Percentiles rank a stretch among this genome's conserved stretches.
These are phyloP conservation scores for Plusia festucae DNA, from an alignment of 2,888 invertebrate species.

Conservation along the genomic window DNA sequence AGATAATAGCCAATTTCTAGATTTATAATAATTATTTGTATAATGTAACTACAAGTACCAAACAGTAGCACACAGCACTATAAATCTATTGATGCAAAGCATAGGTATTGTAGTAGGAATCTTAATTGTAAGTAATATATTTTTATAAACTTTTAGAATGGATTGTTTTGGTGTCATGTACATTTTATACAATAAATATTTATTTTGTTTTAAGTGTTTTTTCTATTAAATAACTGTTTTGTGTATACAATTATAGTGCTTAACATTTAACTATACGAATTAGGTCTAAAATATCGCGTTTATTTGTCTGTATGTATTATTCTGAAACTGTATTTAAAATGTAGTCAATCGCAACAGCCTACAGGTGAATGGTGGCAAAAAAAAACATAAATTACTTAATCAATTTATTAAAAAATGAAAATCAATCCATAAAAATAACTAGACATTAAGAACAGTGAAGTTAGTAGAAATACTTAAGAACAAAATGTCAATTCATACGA, in stretches of 20 bases:
- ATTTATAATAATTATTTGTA: too few relatives aligned
- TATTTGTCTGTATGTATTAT: too few relatives aligned
- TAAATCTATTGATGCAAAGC: neutral
- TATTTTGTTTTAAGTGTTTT: neutral
- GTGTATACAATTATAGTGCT: neutral
- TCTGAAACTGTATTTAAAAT: too few relatives aligned
- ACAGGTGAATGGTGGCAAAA: slow-evolving; percentile 7
- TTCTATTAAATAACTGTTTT: neutral
- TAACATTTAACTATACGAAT: too few relatives aligned
- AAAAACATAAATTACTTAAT: slow-evolving; percentile 67
- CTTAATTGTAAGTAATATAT: neutral
- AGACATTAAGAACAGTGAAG: slow-evolving; percentile 75
- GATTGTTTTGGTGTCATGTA: neutral
- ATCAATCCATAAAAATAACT: slow-evolving; percentile 86
- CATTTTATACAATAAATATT: slow-evolving; percentile 3
- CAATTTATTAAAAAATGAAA: slow-evolving; percentile 85
- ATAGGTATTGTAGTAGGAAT: neutral
- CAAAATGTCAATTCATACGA: slow-evolving; percentile 79
- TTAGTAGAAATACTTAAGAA: slow-evolving; percentile 76
- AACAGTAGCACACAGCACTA: too few relatives aligned
- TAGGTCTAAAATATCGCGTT: too few relatives aligned
- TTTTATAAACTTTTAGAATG: neutral
- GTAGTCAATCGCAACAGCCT: too few relatives aligned
- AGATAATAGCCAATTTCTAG: too few relatives aligned
- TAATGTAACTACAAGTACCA: too few relatives aligned